Base-by-base conservation (phyloP, 1,140 invertebrate species). In the Pararge aegeria region DNA sequence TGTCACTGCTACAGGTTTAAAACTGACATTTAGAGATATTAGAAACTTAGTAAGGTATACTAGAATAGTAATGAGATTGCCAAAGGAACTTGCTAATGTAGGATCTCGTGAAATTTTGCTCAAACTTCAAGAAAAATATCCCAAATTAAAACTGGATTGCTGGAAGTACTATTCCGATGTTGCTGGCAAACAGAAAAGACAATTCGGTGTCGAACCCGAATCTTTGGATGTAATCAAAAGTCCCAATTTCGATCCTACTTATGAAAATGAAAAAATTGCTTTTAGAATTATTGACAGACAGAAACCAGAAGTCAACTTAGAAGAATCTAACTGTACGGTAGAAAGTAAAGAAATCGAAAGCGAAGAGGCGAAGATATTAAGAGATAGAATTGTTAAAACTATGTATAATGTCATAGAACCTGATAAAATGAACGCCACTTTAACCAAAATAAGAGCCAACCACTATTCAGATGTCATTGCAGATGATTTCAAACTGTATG, bases 151-250 rank as follows among this genome's bases (percentile, higher is more conserved):
- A 44, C 77, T 75, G 2, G 73, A 85, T 50, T 78, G 78, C 38
- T 88, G 85, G 85, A 88, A 88, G 40, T 78, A 77, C 37, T 88
- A 88, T 58, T 85, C 82, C 0, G 80, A 87, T 65, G 73, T 85
- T 2, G 77, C 77, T 19, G 85, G 85, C 0, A 87, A 88, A 53
- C 79, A 83, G 51, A 88, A 80, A 30, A 63, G 85, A 19, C 75
- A 87, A 52, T 88, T 87, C 20, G 85, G 85, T 15, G 79, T 88
- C 0, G 85, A 88, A 62, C 80, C 80, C 0, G 73, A 80, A 29
- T 89, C 85, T 0, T 56, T 87, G 46, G 75, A 83, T 55, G 66
- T 89, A 5, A 75, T 89, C 0, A 85, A 75, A 61, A 80, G 64
- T 42, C 68, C 73, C 0, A 68, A 80, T 38, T 87, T 89, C 24